Evolutionary conservation across 2,797 vertebrate genomes (phyloP).

Genomic region (Onychomys torridus): DNA sequence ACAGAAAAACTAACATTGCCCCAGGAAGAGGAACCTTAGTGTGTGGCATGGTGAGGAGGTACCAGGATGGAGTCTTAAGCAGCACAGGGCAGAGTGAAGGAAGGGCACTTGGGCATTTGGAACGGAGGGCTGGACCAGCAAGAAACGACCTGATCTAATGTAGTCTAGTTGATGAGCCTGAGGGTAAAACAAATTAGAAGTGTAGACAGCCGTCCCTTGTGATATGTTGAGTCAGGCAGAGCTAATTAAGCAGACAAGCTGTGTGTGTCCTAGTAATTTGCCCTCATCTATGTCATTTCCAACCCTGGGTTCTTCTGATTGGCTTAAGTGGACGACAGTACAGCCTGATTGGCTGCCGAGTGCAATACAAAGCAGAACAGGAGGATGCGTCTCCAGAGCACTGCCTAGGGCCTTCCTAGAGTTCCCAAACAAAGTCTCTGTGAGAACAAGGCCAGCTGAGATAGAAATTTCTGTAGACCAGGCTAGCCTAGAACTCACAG

Average conservation of each 20-base stretch:
- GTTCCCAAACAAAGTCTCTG: background rate
- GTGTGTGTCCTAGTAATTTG: slow-evolving; percentile 19
- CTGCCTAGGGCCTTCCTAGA: background rate
- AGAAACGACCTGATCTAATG: slow-evolving; percentile 54
- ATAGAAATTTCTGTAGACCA: background rate
- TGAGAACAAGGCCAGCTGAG: background rate
- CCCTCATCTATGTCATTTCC: background rate
- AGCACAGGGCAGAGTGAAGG: background rate
- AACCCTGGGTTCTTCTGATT: slow-evolving; percentile 1
- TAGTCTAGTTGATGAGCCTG: slow-evolving; percentile 51
- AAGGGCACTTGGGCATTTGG: background rate
- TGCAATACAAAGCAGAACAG: background rate
- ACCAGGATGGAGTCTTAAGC: background rate
- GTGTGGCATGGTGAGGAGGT: background rate
- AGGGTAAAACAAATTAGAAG: slow-evolving; percentile 61
- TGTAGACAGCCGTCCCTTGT: slow-evolving; percentile 42
- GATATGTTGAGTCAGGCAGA: slow-evolving; percentile 60
- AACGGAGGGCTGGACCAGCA: background rate
- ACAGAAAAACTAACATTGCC: background rate
- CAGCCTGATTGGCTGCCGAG: background rate
- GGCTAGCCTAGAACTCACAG: no score
- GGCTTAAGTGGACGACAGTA: background rate
- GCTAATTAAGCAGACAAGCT: slow-evolving; percentile 54
- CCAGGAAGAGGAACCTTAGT: background rate
- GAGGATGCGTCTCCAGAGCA: background rate